A percentile compares a stretch with the other conserved stretches of the same genome.
These are phyloP conservation scores for Drosophila parthenogenetica DNA, from an alignment of 2,888 invertebrate species.

Conservation along the genomic window DNA sequence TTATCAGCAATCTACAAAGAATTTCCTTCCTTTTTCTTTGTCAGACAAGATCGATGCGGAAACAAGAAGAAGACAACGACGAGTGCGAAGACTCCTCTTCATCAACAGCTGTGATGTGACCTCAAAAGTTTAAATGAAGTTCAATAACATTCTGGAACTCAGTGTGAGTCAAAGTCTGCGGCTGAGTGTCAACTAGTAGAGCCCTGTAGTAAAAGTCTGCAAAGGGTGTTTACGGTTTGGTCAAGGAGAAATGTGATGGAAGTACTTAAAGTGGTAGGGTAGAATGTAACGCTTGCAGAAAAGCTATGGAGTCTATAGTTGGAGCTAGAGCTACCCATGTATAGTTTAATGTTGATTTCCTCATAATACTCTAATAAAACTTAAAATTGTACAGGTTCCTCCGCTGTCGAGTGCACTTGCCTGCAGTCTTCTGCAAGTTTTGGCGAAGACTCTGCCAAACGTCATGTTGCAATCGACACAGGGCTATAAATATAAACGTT, in stretches of 20 bases:
- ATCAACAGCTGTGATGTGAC: conserved; percentile 11
- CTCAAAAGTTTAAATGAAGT: conserved; percentile 38
- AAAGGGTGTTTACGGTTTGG: not conserved
- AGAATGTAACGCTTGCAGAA: no score
- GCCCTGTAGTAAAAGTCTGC: not conserved
- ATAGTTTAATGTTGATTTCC: no score
- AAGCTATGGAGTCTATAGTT: no score
- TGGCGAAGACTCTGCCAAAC: not conserved
- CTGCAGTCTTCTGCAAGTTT: not conserved
- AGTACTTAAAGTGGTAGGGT: not conserved
- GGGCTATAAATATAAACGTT: conserved; percentile 12
- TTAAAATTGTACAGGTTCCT: not conserved
- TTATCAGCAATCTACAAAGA: conserved; percentile 27
- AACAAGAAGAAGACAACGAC: conserved; percentile 3
- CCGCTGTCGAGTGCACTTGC: not conserved
- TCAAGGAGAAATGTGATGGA: not conserved
- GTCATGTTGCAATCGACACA: conserved; percentile 6
- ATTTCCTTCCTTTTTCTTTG: not conserved
- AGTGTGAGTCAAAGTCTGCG: conserved; percentile 10
- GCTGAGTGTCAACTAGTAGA: conserved; percentile 4
- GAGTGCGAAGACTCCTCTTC: not conserved
- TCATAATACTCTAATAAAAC: no score
- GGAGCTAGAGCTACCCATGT: no score
- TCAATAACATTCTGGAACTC: conserved; percentile 40
- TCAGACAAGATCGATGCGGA: conserved; percentile 15